Evolutionary conservation across 2,797 vertebrate species (phyloP), one percentile per base, ranked within the genome.

Genomic region (Podarcis lilfordi): DNA sequence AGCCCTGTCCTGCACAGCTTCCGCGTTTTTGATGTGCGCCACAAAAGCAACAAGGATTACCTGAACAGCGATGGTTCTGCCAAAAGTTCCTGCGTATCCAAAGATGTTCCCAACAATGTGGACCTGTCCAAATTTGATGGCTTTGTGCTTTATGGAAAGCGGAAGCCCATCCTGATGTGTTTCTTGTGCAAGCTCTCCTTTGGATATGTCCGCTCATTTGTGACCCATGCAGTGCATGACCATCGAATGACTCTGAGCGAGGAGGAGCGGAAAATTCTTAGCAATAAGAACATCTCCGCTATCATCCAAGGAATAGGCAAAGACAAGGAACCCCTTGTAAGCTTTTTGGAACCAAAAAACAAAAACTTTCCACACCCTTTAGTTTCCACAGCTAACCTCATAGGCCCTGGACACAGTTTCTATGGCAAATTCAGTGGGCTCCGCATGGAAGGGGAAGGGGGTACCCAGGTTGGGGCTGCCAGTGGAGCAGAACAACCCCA

Each of bases 41-140:
- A 99, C 98, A 99, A 98, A 98, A 99, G 98, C 98, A 98, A 98
- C 99, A 99, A 99, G 98, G 99, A 99, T 99, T 99, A 99, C 98
- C 98, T 99, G 95, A 99, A 99, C 98, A 99, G 98, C 88, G 99
- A 99, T 94, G 99, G 99, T 97, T 99, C 99, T 98, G 99, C 99
- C 98, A 99, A 98, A 98, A 99, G 98, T 98, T 99, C 99, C 97
- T 99, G 98, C 96, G 98, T 99, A 98, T 99, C 99, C 99, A 99
- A 99, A 99, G 99, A 99, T 99, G 98, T 99, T 97, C 98, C 99
- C 96, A 99, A 99, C 98, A 99, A 99, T 96, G 99, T 99, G 98
- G 99, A 99, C 98, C 98, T 99, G 97, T 99, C 99, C 97, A 99
- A 98, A 98, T 99, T 99, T 40, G 99, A 99, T 95, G 98, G 98